Evolutionary conservation across 2,113 vertebrate genomes (phyloP), one percentile per base, ranked within the genome.

Genomic region (Microcebus jonahi): DNA sequence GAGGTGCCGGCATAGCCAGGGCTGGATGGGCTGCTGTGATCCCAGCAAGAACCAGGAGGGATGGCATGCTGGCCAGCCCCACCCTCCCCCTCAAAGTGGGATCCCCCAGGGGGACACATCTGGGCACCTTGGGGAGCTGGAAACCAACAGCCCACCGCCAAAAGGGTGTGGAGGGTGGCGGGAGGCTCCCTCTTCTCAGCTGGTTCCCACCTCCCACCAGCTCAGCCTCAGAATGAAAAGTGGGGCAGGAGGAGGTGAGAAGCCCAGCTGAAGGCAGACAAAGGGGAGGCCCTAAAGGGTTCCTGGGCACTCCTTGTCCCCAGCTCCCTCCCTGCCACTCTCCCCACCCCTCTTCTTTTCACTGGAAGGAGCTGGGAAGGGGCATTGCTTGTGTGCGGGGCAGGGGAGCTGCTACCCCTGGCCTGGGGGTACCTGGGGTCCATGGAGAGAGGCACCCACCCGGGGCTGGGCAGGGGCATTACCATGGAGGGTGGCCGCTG

Each of bases 231-330:
- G 86, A 91, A 91, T 91, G 91, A 87, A 97, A 98, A 98, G 97
- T 97, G 97, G 98, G 96, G 89, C 97, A 97, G 75, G 92, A 83
- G 75, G 92, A 90, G 91, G 96, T 97, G 96, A 97, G 91, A 91
- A 92, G 59, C 96, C 57, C 1, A 31, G 53, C 86, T 36, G 83
- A 79, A 96, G 67, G 82, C 59, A 97, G 93, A 97, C 98, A 97
- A 97, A 97, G 95, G 93, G 95, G 95, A 95, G 89, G 83, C 94
- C 70, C 88, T 29, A 57, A 76, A 39, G 61, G 92, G 86, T 36
- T 61, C 71, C 75, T 2, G 53, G 96, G 67, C 76, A 39, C 91
- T 90, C 82, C 81, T 27, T 25, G 18, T 67, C 45, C 94, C 53
- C 81, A 80, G 45, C 17, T n/a, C 7, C 76, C 73, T 71, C 70